Evolutionary conservation across 2,888 invertebrate genomes (phyloP).

Genomic region (Bellardia bayeri): DNA sequence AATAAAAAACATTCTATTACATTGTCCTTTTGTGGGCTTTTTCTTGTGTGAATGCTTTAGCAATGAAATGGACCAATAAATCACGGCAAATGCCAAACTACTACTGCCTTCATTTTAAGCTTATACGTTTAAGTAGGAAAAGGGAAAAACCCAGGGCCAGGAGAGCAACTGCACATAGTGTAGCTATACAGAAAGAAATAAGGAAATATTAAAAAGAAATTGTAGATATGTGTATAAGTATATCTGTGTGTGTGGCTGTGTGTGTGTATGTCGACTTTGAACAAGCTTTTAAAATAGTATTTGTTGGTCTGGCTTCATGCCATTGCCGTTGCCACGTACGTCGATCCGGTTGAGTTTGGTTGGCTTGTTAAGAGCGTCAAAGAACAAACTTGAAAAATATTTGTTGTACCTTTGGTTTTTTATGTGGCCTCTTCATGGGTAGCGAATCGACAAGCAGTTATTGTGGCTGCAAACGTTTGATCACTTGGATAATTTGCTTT

Average conservation of each 20-base stretch:
- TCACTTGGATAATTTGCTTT: background rate
- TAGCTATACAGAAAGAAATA: background rate
- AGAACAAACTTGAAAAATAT: conserved; percentile 39
- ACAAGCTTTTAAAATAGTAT: conserved; percentile 57
- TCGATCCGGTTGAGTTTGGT: conserved; percentile 33
- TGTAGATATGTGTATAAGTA: background rate
- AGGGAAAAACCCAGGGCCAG: background rate
- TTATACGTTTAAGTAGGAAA: background rate
- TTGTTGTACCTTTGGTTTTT: conserved; percentile 46
- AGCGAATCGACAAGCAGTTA: background rate
- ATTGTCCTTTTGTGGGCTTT: conserved; percentile 65
- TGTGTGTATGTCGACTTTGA: conserved; percentile 28
- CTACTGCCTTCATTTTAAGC: conserved; percentile 52
- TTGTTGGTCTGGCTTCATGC: conserved; percentile 64
- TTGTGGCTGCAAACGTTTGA: background rate
- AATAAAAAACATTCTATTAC: conserved; percentile 31
- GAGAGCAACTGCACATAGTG: background rate
- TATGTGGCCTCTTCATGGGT: background rate
- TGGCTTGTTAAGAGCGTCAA: conserved; percentile 34
- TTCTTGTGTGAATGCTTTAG: conserved; percentile 67
- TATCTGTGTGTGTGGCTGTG: background rate
- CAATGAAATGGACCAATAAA: conserved; percentile 74
- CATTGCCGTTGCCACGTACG: conserved; percentile 52
- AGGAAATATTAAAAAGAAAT: conserved; percentile 38
- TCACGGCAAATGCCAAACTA: conserved; percentile 71